Percentiles rank a stretch among this genome's conserved stretches.
Evolutionary conservation across 2,113 vertebrate species (phyloP).

Genomic region (Leucosticte australis): DNA sequence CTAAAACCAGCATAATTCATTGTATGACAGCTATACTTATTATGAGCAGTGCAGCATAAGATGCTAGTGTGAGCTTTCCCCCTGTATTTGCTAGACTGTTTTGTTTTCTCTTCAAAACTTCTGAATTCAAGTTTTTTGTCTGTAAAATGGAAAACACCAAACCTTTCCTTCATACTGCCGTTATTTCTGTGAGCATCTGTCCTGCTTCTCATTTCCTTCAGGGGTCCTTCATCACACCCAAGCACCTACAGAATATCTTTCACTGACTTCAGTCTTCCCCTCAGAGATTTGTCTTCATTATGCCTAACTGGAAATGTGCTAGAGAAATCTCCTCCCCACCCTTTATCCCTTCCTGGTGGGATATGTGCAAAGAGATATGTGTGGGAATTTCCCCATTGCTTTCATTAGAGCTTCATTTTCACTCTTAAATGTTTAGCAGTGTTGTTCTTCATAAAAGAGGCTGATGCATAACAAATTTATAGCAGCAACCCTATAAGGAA

Average conservation of each 20-base stretch:
- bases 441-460: not conserved
- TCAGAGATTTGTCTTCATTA: not conserved
- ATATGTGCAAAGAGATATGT: not conserved
- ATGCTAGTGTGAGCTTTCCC: not conserved
- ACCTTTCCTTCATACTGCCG: not conserved
- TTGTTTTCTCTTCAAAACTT: not conserved
- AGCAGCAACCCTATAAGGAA: not conserved
- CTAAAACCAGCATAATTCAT: not conserved
- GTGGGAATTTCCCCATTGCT: not conserved
- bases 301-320: not conserved
- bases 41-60: not conserved
- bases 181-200: not conserved
- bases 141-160: not conserved
- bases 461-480: not conserved
- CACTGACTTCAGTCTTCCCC: not conserved
- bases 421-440: not conserved
- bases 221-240: not conserved
- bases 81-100: not conserved
- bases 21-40: not conserved
- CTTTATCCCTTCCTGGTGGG: not conserved
- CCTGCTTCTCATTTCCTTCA: not conserved
- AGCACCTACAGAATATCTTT: not conserved
- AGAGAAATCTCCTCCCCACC: not conserved
- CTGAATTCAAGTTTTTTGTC: not conserved
- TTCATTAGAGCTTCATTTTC: slow-evolving; percentile 5